Conservation (phyloP, 2,888 invertebrate species). For the Eupeodes luniger region DNA sequence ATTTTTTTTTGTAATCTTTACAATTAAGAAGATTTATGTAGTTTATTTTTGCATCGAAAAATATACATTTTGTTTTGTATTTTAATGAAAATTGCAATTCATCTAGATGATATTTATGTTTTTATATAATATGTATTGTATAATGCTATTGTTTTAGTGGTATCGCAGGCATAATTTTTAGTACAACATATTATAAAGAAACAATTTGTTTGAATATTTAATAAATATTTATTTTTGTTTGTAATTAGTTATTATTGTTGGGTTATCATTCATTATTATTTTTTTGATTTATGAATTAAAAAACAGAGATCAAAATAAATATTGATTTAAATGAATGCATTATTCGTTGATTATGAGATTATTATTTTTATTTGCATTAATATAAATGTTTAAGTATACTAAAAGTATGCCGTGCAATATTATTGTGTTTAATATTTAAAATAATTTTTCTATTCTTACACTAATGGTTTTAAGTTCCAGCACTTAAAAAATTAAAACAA, state of each 20-base stretch:
- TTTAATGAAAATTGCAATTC: background rate
- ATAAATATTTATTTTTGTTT: constrained; percentile 5
- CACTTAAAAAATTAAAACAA: constrained; percentile 13
- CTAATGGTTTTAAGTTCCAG: constrained; percentile 36
- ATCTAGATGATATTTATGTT: background rate
- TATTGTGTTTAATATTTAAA: constrained; percentile 2
- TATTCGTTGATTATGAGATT: constrained; percentile 54
- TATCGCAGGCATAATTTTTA: constrained; percentile 24
- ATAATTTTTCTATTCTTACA: background rate
- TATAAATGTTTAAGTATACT: constrained; percentile 1
- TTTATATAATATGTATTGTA: background rate
- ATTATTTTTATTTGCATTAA: background rate
- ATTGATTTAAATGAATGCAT: constrained; percentile 7
- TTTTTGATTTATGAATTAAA: constrained; percentile 12
- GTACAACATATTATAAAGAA: background rate
- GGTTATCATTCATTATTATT: background rate
- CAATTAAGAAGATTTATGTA: background rate
- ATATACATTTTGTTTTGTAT: background rate
- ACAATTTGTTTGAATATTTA: constrained; percentile 19
- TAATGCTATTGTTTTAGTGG: background rate
- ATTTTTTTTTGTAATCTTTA: constrained; percentile 14
- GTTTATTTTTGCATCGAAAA: constrained; percentile 9
- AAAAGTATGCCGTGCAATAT: constrained; percentile 38
- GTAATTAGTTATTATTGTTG: background rate
- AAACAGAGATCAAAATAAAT: background rate